Conservation (phyloP, 2,888 invertebrate species). For the Timandra comae region DNA sequence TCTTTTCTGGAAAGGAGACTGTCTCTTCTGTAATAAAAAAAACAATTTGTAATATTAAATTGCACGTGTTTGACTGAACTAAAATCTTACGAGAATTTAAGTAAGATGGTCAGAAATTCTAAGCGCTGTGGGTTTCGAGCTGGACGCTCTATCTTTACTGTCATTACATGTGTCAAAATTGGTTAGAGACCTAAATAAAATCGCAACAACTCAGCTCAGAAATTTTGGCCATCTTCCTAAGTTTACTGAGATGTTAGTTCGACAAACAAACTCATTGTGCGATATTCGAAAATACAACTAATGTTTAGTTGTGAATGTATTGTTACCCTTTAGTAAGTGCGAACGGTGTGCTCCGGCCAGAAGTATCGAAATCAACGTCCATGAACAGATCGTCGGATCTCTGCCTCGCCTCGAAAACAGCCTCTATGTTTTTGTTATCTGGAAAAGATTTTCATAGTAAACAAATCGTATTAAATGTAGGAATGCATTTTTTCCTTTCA, state of each 20-base stretch:
- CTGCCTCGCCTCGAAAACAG: slow-evolving; percentile 32
- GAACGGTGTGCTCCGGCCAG: slow-evolving; percentile 52
- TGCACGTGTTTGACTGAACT: no score
- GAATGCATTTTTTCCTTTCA: no score
- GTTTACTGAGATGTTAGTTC: no score
- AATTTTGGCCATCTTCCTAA: no score
- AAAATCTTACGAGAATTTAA: no score
- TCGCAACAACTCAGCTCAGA: no score
- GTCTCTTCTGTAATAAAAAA: slow-evolving; percentile 44
- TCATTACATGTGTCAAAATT: no score
- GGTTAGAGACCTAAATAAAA: no score
- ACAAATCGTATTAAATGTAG: no score
- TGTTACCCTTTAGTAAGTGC: slow-evolving; percentile 43
- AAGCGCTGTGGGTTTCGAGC: no score
- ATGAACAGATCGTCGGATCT: slow-evolving; percentile 48
- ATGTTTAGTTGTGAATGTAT: not conserved
- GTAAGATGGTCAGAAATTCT: no score
- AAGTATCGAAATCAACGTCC: slow-evolving; percentile 48
- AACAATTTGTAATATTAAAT: not conserved
- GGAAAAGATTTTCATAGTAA: slow-evolving; percentile 12
- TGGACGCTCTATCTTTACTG: no score
- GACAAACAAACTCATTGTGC: not conserved
- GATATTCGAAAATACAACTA: not conserved
- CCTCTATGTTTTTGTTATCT: slow-evolving; percentile 47
- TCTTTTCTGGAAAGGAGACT: slow-evolving; percentile 46